Conservation (phyloP, 1,140 invertebrate genomes). For the Maniola jurtina region DNA sequence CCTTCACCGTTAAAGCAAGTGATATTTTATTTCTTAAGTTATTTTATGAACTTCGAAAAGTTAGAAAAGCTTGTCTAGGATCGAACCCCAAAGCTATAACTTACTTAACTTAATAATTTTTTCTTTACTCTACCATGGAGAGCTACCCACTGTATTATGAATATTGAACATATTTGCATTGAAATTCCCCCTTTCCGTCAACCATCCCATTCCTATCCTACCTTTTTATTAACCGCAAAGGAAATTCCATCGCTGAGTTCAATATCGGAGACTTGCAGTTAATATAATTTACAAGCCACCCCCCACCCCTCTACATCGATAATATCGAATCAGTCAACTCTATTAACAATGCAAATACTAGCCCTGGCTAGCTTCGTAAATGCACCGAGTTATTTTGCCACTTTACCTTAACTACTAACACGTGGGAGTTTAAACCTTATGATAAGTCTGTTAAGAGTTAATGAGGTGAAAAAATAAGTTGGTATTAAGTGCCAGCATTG, state of each 20-base stretch:
- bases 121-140: no score
- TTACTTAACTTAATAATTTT: no score
- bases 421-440: constrained; percentile 28
- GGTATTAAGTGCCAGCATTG: constrained; percentile 49
- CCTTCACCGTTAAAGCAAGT: no score
- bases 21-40: no score
- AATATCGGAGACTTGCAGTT: constrained; percentile 12
- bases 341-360: constrained; percentile 67
- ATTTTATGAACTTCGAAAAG: no score
- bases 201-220: not conserved
- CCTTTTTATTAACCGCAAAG: not conserved
- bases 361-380: constrained; percentile 55
- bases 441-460: constrained; percentile 6
- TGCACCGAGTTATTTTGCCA: constrained; percentile 46
- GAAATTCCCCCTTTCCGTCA: no score
- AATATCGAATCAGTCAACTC: constrained; percentile 63
- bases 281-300: constrained; percentile 18
- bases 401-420: constrained; percentile 15
- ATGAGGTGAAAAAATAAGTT: constrained; percentile 32
- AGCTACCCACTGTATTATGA: no score
- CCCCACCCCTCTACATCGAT: constrained; percentile 38
- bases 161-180: no score
- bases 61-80: no score
- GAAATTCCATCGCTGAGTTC: not conserved
- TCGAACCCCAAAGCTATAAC: no score